Evolutionary conservation across 2,888 invertebrate genomes (phyloP).

Genomic region (Exocentrus adspersus): DNA sequence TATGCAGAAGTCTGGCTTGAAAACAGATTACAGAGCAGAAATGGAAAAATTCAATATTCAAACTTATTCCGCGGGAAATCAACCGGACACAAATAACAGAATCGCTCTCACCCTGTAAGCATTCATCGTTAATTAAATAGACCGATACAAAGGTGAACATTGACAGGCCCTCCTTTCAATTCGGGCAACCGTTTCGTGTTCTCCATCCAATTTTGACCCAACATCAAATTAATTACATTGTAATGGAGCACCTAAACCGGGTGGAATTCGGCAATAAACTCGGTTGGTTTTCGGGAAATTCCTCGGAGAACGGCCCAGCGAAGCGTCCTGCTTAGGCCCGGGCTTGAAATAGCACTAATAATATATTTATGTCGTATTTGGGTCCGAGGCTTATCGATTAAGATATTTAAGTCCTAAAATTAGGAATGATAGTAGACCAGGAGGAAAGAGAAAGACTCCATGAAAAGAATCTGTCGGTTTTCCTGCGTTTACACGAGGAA

Average conservation of each 20-base stretch:
- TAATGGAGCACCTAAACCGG: slow-evolving; percentile 40
- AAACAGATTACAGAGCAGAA: background rate
- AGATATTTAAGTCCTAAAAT: no score
- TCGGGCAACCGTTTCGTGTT: background rate
- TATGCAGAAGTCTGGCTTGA: slow-evolving; percentile 11
- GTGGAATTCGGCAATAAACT: slow-evolving; percentile 42
- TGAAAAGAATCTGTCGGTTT: no score
- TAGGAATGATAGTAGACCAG: no score
- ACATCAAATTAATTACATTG: slow-evolving; percentile 41
- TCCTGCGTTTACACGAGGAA: no score
- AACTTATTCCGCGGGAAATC: no score
- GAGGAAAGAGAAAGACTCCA: no score
- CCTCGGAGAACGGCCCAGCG: slow-evolving; percentile 31
- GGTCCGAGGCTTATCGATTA: no score
- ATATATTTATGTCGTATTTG: background rate
- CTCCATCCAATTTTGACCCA: slow-evolving; percentile 11
- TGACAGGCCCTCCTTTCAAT: slow-evolving; percentile 19
- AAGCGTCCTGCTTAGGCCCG: background rate
- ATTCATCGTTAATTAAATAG: slow-evolving; percentile 12
- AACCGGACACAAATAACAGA: no score
- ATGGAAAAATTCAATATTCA: background rate
- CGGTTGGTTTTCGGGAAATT: slow-evolving; percentile 35
- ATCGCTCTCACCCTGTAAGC: no score
- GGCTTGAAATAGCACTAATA: slow-evolving; percentile 2
- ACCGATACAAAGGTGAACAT: slow-evolving; percentile 19